Percentiles rank a stretch among this genome's conserved stretches.
These are phyloP conservation scores for Muscicapa comitata DNA, from an alignment of 2,797 vertebrate genomes.

Conservation along the genomic window DNA sequence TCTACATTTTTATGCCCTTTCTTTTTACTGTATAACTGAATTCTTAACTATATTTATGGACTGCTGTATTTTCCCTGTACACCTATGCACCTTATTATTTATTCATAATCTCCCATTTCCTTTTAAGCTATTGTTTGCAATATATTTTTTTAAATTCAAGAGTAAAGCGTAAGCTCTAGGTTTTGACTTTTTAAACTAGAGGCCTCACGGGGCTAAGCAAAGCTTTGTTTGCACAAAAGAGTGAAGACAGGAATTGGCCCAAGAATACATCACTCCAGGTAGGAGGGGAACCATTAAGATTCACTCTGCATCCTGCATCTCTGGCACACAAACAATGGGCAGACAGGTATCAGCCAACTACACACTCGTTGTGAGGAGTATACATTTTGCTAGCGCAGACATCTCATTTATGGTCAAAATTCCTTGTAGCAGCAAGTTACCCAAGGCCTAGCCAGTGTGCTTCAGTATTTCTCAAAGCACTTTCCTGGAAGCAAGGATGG, in stretches of 20 bases:
- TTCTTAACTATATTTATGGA: conserved; percentile 52
- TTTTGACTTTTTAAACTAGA: background rate
- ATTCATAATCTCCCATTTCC: conserved; percentile 36
- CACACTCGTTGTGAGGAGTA: background rate
- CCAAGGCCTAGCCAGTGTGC: background rate
- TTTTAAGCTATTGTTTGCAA: conserved; percentile 1
- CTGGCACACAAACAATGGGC: background rate
- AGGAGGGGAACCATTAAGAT: background rate
- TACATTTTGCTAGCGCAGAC: background rate
- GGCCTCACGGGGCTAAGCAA: background rate
- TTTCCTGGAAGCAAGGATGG: background rate
- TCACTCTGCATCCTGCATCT: background rate
- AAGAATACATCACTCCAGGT: background rate
- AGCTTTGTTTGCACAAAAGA: background rate
- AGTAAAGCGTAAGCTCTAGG: background rate
- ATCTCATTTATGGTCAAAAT: background rate
- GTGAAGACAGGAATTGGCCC: background rate
- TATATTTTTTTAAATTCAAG: background rate
- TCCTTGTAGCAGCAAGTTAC: background rate
- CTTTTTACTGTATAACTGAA: conserved; percentile 8
- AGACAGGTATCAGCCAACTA: background rate
- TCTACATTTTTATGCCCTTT: conserved; percentile 54
- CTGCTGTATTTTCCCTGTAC: conserved; percentile 31
- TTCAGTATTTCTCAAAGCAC: background rate
- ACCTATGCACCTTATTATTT: conserved; percentile 41